Percentiles rank a stretch among this genome's conserved stretches.
Conservation (phyloP, 2,888 invertebrate genomes). For the Conomelus anceps region DNA sequence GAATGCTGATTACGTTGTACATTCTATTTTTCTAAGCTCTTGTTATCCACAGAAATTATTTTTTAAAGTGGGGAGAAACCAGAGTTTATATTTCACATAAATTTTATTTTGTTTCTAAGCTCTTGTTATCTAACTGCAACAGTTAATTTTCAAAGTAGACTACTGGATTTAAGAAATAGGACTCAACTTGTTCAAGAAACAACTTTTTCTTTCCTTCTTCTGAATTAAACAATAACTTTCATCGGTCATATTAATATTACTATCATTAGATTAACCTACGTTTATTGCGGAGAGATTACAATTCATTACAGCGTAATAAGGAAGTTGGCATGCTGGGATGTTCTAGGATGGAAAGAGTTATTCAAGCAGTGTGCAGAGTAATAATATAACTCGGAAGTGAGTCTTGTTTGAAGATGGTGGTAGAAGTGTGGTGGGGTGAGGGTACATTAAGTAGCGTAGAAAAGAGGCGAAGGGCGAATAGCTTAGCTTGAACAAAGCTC, state of each 20-base stretch:
- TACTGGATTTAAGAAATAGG: too few species aligned
- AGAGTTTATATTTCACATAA: too few species aligned
- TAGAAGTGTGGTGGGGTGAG: not conserved
- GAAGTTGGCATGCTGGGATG: too few species aligned
- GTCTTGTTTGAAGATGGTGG: not conserved
- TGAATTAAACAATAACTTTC: not conserved
- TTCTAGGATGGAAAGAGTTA: not conserved
- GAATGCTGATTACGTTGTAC: too few species aligned
- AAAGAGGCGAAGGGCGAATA: not conserved
- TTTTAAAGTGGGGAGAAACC: too few species aligned
- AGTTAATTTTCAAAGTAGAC: too few species aligned
- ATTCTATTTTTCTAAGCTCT: too few species aligned
- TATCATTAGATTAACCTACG: not conserved
- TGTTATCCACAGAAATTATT: too few species aligned
- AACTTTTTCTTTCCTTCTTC: not conserved
- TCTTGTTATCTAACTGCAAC: too few species aligned
- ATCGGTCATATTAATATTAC: not conserved
- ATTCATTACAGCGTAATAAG: not conserved
- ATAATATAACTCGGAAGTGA: not conserved
- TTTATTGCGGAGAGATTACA: not conserved
- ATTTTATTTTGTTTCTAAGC: too few species aligned
- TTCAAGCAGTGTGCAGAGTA: not conserved
- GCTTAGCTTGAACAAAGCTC: not conserved
- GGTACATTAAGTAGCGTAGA: too few species aligned
- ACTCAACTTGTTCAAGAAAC: too few species aligned